These are phyloP conservation scores for Lasiurus cinereus DNA, from an alignment of 2,113 vertebrate species.

Conservation along the genomic window DNA sequence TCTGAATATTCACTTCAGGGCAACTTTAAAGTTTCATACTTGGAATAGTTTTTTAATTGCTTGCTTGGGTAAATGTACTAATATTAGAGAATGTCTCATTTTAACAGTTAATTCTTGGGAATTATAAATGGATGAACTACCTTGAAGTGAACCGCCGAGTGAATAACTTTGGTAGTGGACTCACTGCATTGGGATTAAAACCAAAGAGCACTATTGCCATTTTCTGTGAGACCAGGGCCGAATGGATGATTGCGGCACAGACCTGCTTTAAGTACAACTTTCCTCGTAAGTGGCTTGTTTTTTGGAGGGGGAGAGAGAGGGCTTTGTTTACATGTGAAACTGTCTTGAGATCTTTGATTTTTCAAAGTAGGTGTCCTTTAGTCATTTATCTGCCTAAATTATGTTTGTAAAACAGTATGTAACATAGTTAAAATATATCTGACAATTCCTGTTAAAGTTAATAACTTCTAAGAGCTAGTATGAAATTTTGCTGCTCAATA, in stretches of 20 bases:
- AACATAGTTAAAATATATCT: background rate
- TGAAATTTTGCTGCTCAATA: background rate
- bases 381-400: constrained; percentile 28
- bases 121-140: constrained; percentile 95
- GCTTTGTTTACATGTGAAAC: background rate
- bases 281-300: constrained; percentile 91
- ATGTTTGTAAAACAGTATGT: background rate
- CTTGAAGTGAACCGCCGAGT: constrained; percentile 90
- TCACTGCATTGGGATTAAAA: constrained; percentile 92
- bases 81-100: constrained; percentile 40
- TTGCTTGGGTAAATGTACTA: constrained; percentile 34
- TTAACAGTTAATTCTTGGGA: constrained; percentile 94
- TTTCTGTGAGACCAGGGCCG: constrained; percentile 97
- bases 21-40: background rate
- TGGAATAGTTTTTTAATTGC: constrained; percentile 56
- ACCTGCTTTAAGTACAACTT: constrained; percentile 97
- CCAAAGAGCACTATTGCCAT: constrained; percentile 94
- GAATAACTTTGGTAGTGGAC: constrained; percentile 91
- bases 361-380: constrained; percentile 4
- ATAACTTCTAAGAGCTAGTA: background rate
- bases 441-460: background rate
- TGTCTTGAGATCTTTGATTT: constrained; percentile 24
- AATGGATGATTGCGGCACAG: constrained; percentile 97
- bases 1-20: background rate
- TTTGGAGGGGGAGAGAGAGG: background rate